Percentiles rank a stretch among this genome's conserved stretches.
Conservation (phyloP, 2,888 invertebrate genomes). For the Orchestes rusci region DNA sequence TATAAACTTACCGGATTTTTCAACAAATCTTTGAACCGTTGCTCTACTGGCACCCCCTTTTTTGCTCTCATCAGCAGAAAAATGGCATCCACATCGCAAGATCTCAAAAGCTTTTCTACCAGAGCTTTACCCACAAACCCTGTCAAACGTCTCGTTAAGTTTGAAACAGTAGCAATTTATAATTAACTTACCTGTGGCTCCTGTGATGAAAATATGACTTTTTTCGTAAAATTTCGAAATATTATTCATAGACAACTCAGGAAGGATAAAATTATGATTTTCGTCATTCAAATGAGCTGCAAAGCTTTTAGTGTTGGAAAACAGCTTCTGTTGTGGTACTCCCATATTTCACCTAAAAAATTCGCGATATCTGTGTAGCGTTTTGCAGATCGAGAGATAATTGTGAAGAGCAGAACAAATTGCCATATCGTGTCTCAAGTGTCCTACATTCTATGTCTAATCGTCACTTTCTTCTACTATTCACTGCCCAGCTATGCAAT, state of each 20-base stretch:
- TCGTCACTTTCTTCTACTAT: too few species aligned
- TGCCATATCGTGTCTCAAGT: too few species aligned
- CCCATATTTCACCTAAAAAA: conserved; percentile 18
- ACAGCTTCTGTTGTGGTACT: conserved; percentile 22
- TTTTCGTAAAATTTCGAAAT: conserved; percentile 37
- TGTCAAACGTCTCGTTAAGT: conserved; percentile 6
- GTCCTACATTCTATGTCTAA: too few species aligned
- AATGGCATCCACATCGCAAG: conserved; percentile 71
- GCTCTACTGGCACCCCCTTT: conserved; percentile 60
- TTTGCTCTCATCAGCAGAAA: conserved; percentile 76
- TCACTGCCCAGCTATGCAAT: too few species aligned
- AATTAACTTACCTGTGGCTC: conserved; percentile 26
- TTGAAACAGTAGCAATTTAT: neutral
- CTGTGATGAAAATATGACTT: conserved; percentile 38
- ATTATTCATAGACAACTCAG: conserved; percentile 30
- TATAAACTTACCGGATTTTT: conserved; percentile 54
- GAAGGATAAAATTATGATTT: conserved; percentile 6
- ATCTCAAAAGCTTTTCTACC: conserved; percentile 83
- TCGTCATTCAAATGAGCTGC: conserved; percentile 8
- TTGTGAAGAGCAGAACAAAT: too few species aligned
- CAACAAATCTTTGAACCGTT: conserved; percentile 65
- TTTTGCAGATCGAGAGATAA: too few species aligned
- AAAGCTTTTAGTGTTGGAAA: conserved; percentile 10
- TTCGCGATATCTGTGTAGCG: too few species aligned
- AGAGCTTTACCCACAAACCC: conserved; percentile 91